phyloP scores from a whole-genome alignment of 2,113 vertebrate genomes.

The Neogale vison region DNA sequence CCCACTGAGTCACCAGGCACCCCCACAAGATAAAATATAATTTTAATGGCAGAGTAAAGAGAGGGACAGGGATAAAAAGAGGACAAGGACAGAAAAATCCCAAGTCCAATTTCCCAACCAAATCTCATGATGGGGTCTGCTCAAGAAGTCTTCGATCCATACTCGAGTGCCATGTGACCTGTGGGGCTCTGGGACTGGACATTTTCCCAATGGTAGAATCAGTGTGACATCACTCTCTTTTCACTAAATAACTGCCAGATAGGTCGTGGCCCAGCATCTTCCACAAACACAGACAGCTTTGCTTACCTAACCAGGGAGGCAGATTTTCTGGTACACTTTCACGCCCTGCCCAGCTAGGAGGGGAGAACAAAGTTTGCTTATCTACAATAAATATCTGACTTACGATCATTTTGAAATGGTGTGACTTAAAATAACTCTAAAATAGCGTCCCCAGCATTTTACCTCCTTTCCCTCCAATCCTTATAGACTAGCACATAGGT shows the following conservation, averaged over 20 bases:
- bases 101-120: background rate
- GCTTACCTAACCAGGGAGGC: background rate
- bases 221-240: background rate
- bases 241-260: background rate
- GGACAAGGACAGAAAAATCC: background rate
- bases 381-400: background rate
- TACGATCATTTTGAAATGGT: background rate
- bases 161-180: background rate
- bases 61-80: background rate
- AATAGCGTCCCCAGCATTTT: background rate
- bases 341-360: background rate
- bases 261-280: background rate
- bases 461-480: background rate
- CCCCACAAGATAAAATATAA: background rate
- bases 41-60: background rate
- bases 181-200: background rate
- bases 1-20: no score
- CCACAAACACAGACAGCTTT: background rate
- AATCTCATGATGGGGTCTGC: background rate
- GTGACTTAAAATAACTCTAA: background rate
- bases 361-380: background rate
- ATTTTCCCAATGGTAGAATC: background rate
- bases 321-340: background rate
- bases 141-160: background rate
- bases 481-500: background rate